Evolutionary conservation across 2,113 vertebrate species (phyloP).

Genomic region (Epinephelus cyanopodus): DNA sequence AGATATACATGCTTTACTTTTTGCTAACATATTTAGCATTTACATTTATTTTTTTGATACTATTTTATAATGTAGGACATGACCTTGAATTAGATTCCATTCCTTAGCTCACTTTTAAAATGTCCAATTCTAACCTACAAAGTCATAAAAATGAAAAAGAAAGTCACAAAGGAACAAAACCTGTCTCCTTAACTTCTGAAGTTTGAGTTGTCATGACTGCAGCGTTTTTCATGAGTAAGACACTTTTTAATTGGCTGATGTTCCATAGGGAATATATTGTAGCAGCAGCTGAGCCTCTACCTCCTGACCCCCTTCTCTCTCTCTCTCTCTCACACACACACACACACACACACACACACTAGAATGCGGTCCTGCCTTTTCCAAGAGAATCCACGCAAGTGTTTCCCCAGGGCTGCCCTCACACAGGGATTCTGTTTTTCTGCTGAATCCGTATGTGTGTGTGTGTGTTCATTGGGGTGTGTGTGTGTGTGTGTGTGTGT

Average conservation of each 20-base stretch:
- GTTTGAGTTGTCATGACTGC: not conserved
- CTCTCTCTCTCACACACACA: not conserved
- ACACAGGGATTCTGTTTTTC: conserved; percentile 51
- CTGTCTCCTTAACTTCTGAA: not conserved
- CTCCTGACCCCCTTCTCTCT: not conserved
- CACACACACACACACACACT: not conserved
- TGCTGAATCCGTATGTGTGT: conserved; percentile 48
- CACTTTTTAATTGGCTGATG: not conserved
- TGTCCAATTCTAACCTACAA: not conserved
- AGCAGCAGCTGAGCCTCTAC: conserved; percentile 4
- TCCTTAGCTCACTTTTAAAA: not conserved
- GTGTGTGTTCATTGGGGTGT: conserved; percentile 5
- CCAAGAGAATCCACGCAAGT: conserved; percentile 23
- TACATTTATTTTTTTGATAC: not conserved
- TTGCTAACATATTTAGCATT: no score
- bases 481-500: conserved; percentile 28
- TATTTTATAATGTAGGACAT: not conserved
- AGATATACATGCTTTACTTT: not conserved
- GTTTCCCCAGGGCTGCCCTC: conserved; percentile 49
- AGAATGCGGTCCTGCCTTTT: conserved; percentile 32
- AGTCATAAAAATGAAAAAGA: not conserved
- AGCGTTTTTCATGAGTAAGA: not conserved
- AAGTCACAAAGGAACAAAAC: no score
- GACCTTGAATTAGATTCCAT: not conserved
- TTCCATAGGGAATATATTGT: not conserved